Evolutionary conservation across 2,888 invertebrate species (phyloP).

Genomic region (Thereva nobilitata): DNA sequence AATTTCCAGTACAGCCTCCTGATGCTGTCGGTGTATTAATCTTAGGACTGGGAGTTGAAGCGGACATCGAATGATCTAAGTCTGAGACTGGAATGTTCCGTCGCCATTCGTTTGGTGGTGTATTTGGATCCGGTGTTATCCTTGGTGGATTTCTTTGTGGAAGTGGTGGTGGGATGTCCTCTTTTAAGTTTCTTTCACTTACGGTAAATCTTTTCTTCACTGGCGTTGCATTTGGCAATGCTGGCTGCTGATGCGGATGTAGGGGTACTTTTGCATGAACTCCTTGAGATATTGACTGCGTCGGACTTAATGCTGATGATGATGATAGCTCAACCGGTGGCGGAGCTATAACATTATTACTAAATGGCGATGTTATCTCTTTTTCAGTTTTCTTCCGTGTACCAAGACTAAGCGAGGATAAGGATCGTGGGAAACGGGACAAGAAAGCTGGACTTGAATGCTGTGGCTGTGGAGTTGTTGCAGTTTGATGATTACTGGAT

Average conservation of each 20-base stretch:
- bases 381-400: conserved; percentile 57
- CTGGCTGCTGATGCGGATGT: conserved; percentile 47
- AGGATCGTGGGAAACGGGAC: conserved; percentile 57
- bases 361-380: conserved; percentile 54
- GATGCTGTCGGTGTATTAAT: conserved; percentile 9
- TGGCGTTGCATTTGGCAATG: conserved; percentile 48
- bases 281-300: conserved; percentile 43
- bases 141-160: conserved; percentile 61
- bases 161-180: conserved; percentile 60
- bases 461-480: conserved; percentile 46
- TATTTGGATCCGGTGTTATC: conserved; percentile 10
- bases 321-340: conserved; percentile 23
- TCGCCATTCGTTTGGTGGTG: conserved; percentile 43
- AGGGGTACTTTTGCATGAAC: conserved; percentile 45
- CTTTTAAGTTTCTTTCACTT: conserved; percentile 49
- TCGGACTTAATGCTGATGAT: conserved; percentile 47
- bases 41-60: conserved; percentile 19
- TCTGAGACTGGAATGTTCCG: conserved; percentile 53
- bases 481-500: conserved; percentile 45
- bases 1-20: not conserved
- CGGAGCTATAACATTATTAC: conserved; percentile 45
- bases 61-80: conserved; percentile 51
- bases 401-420: conserved; percentile 58
- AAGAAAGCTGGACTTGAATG: conserved; percentile 57
- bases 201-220: conserved; percentile 54